Conservation (phyloP, 2,888 invertebrate genomes). For the Emmelina monodactyla region DNA sequence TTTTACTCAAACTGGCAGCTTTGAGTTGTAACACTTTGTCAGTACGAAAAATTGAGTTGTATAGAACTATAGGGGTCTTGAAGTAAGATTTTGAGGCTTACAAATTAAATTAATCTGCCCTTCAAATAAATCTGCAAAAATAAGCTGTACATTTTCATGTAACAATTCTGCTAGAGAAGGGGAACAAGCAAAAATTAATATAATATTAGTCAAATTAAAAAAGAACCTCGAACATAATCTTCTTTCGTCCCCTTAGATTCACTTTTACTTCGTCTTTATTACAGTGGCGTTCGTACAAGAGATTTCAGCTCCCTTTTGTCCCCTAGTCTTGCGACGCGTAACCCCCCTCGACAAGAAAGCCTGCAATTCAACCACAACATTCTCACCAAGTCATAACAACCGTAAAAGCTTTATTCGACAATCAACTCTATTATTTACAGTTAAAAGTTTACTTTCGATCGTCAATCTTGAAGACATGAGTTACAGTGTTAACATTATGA, state of each 20-base stretch:
- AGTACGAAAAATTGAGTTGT: too few relatives aligned
- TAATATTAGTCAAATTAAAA: constrained; percentile 62
- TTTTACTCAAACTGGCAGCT: too few relatives aligned
- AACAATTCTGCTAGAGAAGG: too few relatives aligned
- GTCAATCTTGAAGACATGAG: too few relatives aligned
- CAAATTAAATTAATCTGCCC: too few relatives aligned
- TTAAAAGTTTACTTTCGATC: constrained; percentile 46
- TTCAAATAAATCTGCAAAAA: too few relatives aligned
- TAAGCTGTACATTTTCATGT: too few relatives aligned
- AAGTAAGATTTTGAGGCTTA: too few relatives aligned
- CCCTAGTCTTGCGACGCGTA: constrained; percentile 42
- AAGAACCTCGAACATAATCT: constrained; percentile 57
- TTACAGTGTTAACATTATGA: constrained; percentile 18
- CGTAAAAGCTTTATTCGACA: constrained; percentile 28
- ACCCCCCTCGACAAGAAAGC: constrained; percentile 40
- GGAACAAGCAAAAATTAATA: constrained; percentile 25
- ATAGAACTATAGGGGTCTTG: too few relatives aligned
- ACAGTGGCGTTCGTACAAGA: constrained; percentile 65
- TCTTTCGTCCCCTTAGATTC: constrained; percentile 69
- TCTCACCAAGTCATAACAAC: constrained; percentile 44
- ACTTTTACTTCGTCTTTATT: constrained; percentile 72
- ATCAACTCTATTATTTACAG: constrained; percentile 35
- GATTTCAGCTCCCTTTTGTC: constrained; percentile 62
- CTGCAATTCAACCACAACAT: constrained; percentile 31
- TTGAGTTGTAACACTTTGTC: too few relatives aligned